Evolutionary conservation across 2,797 vertebrate genomes (phyloP).

Genomic region (Acanthis flammea): DNA sequence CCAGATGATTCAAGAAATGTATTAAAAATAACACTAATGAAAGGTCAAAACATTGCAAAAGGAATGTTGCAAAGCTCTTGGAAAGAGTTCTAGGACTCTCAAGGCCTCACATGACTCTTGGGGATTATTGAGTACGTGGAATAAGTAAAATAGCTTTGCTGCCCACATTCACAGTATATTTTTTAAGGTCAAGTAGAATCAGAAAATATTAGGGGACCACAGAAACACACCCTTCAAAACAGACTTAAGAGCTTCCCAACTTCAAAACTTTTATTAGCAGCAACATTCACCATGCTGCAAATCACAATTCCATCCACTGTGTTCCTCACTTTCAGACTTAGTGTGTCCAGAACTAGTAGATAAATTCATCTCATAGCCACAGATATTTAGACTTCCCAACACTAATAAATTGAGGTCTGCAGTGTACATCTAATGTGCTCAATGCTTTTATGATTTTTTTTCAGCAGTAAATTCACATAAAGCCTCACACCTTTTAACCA

Average conservation of each 20-base stretch:
- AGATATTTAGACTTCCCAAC: background rate
- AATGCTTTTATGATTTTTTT: background rate
- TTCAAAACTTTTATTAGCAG: background rate
- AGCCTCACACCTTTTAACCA: background rate
- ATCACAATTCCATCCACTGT: background rate
- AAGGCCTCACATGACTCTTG: background rate
- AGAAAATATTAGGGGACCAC: background rate
- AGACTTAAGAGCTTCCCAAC: background rate
- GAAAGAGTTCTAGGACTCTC: background rate
- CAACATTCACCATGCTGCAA: background rate
- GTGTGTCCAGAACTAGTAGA: background rate
- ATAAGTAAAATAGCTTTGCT: background rate
- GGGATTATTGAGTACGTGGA: background rate
- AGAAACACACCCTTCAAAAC: background rate
- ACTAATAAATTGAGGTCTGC: background rate
- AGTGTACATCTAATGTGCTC: background rate
- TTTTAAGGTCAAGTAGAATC: background rate
- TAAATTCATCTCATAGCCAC: background rate
- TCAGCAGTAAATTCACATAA: background rate
- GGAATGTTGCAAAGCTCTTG: background rate
- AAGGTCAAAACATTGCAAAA: background rate
- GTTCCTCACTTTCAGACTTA: background rate
- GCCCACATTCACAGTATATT: background rate
- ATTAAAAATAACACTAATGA: background rate
- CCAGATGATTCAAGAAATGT: background rate